Evolutionary conservation across 2,888 invertebrate genomes (phyloP).

Genomic region (Halictus ligatus): DNA sequence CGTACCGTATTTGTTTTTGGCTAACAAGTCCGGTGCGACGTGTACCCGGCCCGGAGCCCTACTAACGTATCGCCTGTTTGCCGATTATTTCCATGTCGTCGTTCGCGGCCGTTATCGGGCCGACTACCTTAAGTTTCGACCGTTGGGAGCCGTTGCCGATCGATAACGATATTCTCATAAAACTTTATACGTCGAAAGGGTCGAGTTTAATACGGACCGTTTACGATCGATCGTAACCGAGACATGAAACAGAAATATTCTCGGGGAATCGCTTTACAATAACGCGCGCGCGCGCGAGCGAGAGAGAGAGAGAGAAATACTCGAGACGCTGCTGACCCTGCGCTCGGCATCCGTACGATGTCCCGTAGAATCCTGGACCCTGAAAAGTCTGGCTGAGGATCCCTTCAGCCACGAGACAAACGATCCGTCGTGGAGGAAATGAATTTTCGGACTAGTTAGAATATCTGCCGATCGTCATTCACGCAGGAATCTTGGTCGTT

Average conservation of each 20-base stretch:
- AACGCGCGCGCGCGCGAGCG: not conserved
- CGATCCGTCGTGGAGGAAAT: not conserved
- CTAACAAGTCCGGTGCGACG: conserved; percentile 72
- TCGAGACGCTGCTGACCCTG: not conserved
- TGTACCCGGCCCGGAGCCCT: conserved; percentile 47
- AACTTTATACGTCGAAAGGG: conserved; percentile 22
- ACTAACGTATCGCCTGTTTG: conserved; percentile 58
- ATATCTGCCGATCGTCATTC: conserved; percentile 27
- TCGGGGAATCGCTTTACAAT: not conserved
- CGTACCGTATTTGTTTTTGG: conserved; percentile 77
- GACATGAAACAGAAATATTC: conserved; percentile 22
- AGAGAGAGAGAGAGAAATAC: not conserved
- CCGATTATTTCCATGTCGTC: conserved; percentile 57
- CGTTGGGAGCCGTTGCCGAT: not conserved
- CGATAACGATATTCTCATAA: conserved; percentile 33
- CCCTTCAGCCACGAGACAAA: not conserved
- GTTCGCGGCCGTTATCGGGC: conserved; percentile 21
- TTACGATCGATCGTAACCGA: conserved; percentile 18
- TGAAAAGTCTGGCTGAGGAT: not conserved
- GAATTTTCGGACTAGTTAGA: conserved; percentile 37
- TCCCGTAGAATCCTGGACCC: not conserved
- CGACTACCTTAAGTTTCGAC: conserved; percentile 17
- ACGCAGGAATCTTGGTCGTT: not conserved
- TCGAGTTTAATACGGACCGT: conserved; percentile 16
- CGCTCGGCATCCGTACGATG: not conserved